Evolutionary conservation across 2,113 vertebrate genomes (phyloP).

Genomic region (Hassar affinis): DNA sequence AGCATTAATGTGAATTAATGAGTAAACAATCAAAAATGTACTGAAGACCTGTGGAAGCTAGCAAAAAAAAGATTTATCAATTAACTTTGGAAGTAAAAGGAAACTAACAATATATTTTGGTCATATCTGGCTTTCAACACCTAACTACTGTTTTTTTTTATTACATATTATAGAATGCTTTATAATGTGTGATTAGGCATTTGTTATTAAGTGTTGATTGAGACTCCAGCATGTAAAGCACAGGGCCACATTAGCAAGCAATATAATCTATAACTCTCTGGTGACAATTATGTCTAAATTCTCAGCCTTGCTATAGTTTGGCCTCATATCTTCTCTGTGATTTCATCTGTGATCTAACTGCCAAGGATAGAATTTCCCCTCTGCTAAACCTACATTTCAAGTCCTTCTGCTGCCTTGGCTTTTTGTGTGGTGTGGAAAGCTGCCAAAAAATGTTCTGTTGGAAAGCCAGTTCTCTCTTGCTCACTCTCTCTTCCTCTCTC

Average conservation of each 20-base stretch:
- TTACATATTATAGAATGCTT: neutral
- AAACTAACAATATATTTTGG: neutral
- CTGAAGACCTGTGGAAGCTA: neutral
- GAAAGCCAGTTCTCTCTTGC: neutral
- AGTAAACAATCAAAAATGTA: neutral
- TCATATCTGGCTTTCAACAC: neutral
- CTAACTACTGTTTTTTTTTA: neutral
- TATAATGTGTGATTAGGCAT: neutral
- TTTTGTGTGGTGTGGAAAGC: slow-evolving; percentile 27
- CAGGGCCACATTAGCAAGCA: neutral
- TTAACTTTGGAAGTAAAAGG: neutral
- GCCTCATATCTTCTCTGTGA: slow-evolving; percentile 58
- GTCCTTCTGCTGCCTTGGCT: slow-evolving; percentile 33
- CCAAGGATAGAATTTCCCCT: slow-evolving; percentile 54
- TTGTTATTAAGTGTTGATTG: neutral
- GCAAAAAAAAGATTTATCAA: neutral
- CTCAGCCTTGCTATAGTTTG: slow-evolving; percentile 5
- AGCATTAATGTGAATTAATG: neutral
- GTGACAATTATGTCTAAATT: slow-evolving; percentile 33
- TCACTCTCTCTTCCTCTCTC: slow-evolving; percentile 11
- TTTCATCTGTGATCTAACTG: slow-evolving; percentile 52
- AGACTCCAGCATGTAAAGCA: neutral
- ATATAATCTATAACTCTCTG: slow-evolving; percentile 9
- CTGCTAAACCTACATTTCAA: slow-evolving; percentile 50
- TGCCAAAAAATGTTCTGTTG: slow-evolving; percentile 36